Conservation (phyloP, 2,888 invertebrate genomes). For the Clivina fossor region DNA sequence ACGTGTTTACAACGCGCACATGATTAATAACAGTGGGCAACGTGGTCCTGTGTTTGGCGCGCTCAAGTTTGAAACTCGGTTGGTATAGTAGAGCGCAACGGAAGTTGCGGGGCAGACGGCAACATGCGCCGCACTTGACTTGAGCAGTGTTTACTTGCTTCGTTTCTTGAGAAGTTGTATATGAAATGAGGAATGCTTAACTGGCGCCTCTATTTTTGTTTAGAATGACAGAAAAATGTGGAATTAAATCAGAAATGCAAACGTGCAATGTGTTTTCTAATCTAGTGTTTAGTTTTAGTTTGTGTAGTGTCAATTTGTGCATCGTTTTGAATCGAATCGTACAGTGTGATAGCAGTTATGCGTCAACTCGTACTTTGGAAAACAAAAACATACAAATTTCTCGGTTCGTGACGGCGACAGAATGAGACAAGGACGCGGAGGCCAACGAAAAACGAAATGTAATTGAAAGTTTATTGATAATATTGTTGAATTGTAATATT, state of each 20-base stretch:
- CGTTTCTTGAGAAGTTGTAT: constrained; percentile 53
- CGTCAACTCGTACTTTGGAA: constrained; percentile 43
- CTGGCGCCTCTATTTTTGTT: constrained; percentile 40
- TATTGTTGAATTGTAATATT: constrained; percentile 32
- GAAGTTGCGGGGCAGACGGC: constrained; percentile 37
- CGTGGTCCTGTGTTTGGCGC: constrained; percentile 35
- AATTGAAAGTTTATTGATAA: constrained; percentile 44
- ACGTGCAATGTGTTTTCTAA: constrained; percentile 41
- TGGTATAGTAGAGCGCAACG: constrained; percentile 44
- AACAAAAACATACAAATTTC: constrained; percentile 50
- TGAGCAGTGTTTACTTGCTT: constrained; percentile 58
- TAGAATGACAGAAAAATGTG: constrained; percentile 39
- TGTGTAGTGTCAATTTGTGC: constrained; percentile 43
- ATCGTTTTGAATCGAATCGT: constrained; percentile 39
- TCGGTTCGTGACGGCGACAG: constrained; percentile 51
- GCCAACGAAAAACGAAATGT: constrained; percentile 60
- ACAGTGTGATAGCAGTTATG: constrained; percentile 44
- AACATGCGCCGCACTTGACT: constrained; percentile 41
- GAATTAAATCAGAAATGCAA: constrained; percentile 44
- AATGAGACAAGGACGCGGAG: constrained; percentile 60
- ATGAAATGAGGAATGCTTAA: constrained; percentile 46
- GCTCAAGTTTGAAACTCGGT: constrained; percentile 39
- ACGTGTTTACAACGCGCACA: constrained; percentile 27
- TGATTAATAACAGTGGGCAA: constrained; percentile 31
- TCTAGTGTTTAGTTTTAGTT: constrained; percentile 42